These are phyloP conservation scores for Carduelis carduelis DNA, from an alignment of 2,797 vertebrate species.

Conservation along the genomic window DNA sequence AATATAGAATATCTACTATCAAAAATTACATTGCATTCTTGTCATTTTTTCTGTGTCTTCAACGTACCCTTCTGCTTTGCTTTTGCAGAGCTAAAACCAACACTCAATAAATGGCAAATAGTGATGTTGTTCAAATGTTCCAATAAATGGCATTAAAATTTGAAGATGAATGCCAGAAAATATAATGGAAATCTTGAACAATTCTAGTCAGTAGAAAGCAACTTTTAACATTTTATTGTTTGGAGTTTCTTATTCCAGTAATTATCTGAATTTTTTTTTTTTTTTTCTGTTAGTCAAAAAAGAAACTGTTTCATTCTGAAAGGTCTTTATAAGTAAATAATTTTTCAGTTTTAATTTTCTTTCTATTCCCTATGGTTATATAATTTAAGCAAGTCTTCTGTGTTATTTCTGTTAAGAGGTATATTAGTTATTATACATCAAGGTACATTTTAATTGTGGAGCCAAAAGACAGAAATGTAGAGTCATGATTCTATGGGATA, in stretches of 20 bases:
- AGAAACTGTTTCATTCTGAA: conserved; percentile 33
- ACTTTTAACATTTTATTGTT: neutral
- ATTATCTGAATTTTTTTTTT: neutral
- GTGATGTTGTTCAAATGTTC: conserved; percentile 34
- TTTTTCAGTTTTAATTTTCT: conserved; percentile 33
- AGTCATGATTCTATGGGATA: neutral
- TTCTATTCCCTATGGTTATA: neutral
- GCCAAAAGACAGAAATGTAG: neutral
- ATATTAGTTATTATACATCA: neutral
- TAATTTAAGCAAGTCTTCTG: conserved; percentile 13
- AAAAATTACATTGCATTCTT: conserved; percentile 31
- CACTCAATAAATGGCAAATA: conserved; percentile 45
- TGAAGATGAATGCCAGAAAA: conserved; percentile 46
- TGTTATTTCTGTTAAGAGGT: conserved; percentile 10
- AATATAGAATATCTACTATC: neutral
- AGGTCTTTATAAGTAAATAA: conserved; percentile 46
- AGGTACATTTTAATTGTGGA: neutral
- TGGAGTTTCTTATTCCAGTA: neutral
- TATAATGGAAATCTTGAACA: neutral
- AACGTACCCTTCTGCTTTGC: neutral
- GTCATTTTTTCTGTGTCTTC: conserved; percentile 40
- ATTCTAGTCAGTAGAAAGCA: neutral
- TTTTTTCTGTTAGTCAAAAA: conserved; percentile 25
- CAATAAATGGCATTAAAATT: conserved; percentile 40
- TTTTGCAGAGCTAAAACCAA: conserved; percentile 19